These are phyloP conservation scores for Anadara kagoshimensis DNA, from an alignment of 1,140 invertebrate genomes.

Conservation along the genomic window DNA sequence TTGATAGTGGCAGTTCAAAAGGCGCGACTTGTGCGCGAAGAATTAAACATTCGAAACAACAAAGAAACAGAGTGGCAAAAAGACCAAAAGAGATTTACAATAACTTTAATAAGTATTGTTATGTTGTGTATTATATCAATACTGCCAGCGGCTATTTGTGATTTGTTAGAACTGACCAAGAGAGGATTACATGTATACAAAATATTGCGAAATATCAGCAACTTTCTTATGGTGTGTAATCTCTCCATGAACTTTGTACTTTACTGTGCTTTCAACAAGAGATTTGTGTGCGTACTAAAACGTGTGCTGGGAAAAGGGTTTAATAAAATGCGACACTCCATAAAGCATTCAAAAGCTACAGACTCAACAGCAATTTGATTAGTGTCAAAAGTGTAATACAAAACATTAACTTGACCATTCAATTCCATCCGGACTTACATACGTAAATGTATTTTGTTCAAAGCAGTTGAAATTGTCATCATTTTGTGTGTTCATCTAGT, in stretches of 20 bases:
- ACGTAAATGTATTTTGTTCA: no score
- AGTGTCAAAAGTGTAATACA: no score
- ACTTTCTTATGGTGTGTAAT: constrained; percentile 37
- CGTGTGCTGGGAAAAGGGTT: neutral
- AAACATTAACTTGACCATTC: no score
- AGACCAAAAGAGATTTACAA: constrained; percentile 42
- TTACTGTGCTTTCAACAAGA: constrained; percentile 53
- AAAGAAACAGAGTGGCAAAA: constrained; percentile 29
- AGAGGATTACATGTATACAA: constrained; percentile 1
- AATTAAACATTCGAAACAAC: constrained; percentile 18
- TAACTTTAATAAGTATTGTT: constrained; percentile 49
- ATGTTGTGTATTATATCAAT: constrained; percentile 46
- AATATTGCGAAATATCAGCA: constrained; percentile 25
- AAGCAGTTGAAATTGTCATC: no score
- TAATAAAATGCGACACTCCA: constrained; percentile 1
- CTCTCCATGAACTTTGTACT: constrained; percentile 51
- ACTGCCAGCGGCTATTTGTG: constrained; percentile 38
- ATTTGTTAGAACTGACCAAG: constrained; percentile 9
- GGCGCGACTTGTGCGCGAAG: constrained; percentile 18
- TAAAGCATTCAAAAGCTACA: neutral
- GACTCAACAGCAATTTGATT: no score
- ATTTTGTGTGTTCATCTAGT: no score
- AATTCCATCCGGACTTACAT: no score
- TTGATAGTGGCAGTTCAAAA: constrained; percentile 35
- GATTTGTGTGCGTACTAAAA: constrained; percentile 37